Conservation (phyloP, 2,888 invertebrate genomes). For the Agrochola circellaris region DNA sequence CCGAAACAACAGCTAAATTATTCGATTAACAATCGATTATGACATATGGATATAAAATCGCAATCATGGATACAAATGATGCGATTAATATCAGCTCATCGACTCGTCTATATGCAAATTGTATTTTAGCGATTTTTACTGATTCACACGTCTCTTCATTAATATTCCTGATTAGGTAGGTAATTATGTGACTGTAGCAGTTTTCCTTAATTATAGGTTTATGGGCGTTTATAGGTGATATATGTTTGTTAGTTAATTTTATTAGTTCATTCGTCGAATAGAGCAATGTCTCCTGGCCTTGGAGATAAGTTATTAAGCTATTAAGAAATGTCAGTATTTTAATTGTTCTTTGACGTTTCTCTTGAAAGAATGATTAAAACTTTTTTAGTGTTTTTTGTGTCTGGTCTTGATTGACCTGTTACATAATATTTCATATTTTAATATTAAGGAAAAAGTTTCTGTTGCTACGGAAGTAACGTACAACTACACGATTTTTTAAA, state of each 20-base stretch:
- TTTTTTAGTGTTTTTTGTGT: not conserved
- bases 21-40: slow-evolving; percentile 54
- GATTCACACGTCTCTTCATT: slow-evolving; percentile 52
- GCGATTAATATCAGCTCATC: slow-evolving; percentile 41
- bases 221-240: slow-evolving; percentile 58
- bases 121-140: slow-evolving; percentile 49
- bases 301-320: slow-evolving; percentile 29
- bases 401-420: not conserved
- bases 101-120: slow-evolving; percentile 57
- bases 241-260: slow-evolving; percentile 62
- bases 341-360: slow-evolving; percentile 29
- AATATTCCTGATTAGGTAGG: slow-evolving; percentile 44
- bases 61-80: slow-evolving; percentile 52
- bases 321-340: slow-evolving; percentile 21
- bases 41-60: slow-evolving; percentile 46
- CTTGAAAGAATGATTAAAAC: not conserved
- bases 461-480: not conserved
- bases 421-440: not conserved
- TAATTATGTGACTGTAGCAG: slow-evolving; percentile 41
- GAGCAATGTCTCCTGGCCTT: slow-evolving; percentile 49
- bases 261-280: slow-evolving; percentile 56
- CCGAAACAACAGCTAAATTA: slow-evolving; percentile 41
- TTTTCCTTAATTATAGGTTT: slow-evolving; percentile 58
- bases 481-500: not conserved
- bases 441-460: not conserved